These are phyloP conservation scores for Cataglyphis livida DNA, from an alignment of 2,888 invertebrate genomes.

Conservation along the genomic window DNA sequence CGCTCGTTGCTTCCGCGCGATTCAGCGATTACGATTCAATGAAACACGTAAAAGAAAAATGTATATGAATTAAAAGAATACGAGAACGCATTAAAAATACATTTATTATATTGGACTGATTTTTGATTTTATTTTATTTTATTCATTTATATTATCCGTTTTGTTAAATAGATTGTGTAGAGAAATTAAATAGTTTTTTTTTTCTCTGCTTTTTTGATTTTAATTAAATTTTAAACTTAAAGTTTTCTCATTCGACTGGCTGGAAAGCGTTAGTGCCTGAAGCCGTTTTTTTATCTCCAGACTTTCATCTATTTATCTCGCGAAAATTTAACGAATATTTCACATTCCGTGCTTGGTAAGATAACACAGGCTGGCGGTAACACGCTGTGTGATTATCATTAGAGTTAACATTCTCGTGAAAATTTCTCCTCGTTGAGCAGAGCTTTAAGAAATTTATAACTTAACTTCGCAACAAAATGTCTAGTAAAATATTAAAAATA, in stretches of 20 bases:
- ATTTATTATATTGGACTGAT: background rate
- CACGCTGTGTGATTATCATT: background rate
- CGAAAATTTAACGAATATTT: conserved; percentile 28
- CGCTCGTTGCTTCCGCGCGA: conserved; percentile 2
- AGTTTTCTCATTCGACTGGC: background rate
- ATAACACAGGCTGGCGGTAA: background rate
- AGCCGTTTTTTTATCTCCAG: background rate
- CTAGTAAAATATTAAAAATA: background rate
- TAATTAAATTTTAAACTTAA: background rate
- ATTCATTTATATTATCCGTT: background rate
- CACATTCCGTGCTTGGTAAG: background rate
- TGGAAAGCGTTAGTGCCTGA: background rate
- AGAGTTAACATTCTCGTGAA: conserved; percentile 12
- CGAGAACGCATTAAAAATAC: background rate
- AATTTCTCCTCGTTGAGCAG: background rate
- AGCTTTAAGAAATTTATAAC: conserved; percentile 20
- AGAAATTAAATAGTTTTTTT: background rate
- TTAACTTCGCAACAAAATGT: background rate
- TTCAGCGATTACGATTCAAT: conserved; percentile 6
- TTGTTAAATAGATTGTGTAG: background rate
- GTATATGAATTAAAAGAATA: background rate
- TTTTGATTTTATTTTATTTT: background rate
- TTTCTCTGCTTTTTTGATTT: background rate
- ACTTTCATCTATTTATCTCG: background rate
- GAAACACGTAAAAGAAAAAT: background rate